These are phyloP conservation scores for Eupeodes corollae DNA, from an alignment of 1,140 invertebrate species.

Conservation along the genomic window DNA sequence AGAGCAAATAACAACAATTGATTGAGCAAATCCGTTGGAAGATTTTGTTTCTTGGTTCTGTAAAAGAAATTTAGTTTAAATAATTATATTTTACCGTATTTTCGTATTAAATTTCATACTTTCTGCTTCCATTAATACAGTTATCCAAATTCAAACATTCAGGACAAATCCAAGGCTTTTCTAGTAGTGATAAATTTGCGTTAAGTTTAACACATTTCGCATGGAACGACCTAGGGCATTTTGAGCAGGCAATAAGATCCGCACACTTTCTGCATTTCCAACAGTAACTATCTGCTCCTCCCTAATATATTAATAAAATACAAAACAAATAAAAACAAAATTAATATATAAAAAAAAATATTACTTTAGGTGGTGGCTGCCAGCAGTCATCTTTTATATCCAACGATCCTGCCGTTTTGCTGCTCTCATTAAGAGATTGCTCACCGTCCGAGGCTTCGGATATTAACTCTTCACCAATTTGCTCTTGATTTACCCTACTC, in stretches of 20 bases:
- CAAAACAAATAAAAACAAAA: not conserved
- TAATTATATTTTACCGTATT: not conserved
- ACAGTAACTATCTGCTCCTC: slow-evolving; percentile 64
- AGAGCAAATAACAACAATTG: slow-evolving; percentile 25
- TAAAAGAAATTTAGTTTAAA: slow-evolving; percentile 1
- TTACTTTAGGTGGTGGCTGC: slow-evolving; percentile 21
- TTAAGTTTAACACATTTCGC: slow-evolving; percentile 58
- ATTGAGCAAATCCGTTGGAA: slow-evolving; percentile 28
- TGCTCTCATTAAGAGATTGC: not conserved
- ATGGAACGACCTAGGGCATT: slow-evolving; percentile 80
- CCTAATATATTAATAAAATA: slow-evolving; percentile 10
- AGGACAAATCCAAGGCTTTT: slow-evolving; percentile 66
- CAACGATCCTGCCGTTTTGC: not conserved
- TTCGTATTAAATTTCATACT: slow-evolving; percentile 19
- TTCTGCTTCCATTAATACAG: slow-evolving; percentile 59
- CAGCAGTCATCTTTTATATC: slow-evolving; percentile 10
- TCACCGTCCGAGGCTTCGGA: slow-evolving; percentile 1
- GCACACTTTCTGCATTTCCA: slow-evolving; percentile 72
- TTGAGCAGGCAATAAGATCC: slow-evolving; percentile 52
- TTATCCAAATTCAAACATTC: slow-evolving; percentile 71
- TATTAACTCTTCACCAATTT: slow-evolving; percentile 2
- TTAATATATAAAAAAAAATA: not conserved
- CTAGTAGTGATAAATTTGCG: slow-evolving; percentile 38
- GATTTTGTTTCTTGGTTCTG: slow-evolving; percentile 22
- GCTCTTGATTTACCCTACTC: slow-evolving; percentile 27